These are phyloP conservation scores for Ypsolopha scabrella DNA, from an alignment of 2,888 invertebrate genomes.

Conservation along the genomic window DNA sequence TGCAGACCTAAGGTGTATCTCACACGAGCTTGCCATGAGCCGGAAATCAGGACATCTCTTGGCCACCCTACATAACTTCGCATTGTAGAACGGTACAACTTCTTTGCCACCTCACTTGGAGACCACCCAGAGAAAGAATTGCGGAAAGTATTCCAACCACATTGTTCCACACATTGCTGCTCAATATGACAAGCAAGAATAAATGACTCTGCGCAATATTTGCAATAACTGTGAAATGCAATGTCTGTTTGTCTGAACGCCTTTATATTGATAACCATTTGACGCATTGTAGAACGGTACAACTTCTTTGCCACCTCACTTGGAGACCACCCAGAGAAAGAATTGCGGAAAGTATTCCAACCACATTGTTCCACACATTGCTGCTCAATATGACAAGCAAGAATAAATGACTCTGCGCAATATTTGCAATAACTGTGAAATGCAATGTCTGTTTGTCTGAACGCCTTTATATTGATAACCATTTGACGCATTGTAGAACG, in stretches of 20 bases:
- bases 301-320: constrained; percentile 20
- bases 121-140: constrained; percentile 26
- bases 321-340: constrained; percentile 27
- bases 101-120: constrained; percentile 19
- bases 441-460: too few species aligned
- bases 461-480: too few species aligned
- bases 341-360: constrained; percentile 5
- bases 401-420: background rate
- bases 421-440: too few species aligned
- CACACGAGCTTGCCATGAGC: too few species aligned
- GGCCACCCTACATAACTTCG: constrained; percentile 10
- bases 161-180: constrained; percentile 4
- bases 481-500: constrained; percentile 21
- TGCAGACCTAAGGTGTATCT: too few species aligned
- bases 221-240: too few species aligned
- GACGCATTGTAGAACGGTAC: constrained; percentile 18
- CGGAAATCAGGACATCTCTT: constrained; percentile 3
- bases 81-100: constrained; percentile 23
- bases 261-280: too few species aligned
- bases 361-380: constrained; percentile 3
- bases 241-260: too few species aligned
- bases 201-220: background rate
- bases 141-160: constrained; percentile 4
- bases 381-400: constrained; percentile 3
- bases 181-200: constrained; percentile 4